Evolutionary conservation across 2,797 vertebrate genomes (phyloP).

Genomic region (Leptatherina wallacei): DNA sequence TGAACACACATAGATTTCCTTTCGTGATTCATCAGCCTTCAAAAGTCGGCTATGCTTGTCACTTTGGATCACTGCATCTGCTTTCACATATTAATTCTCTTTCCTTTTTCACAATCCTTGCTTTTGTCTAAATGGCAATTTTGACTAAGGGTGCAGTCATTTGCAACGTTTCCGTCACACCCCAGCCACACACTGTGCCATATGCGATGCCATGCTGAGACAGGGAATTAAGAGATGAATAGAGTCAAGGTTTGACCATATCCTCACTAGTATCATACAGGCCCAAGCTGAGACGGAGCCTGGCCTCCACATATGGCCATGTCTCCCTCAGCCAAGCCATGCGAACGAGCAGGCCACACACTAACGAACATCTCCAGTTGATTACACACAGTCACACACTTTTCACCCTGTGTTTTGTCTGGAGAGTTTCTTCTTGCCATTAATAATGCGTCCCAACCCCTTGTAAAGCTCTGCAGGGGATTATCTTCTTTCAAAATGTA

Average conservation of each 20-base stretch:
- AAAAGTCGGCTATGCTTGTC: constrained; percentile 54
- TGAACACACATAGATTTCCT: constrained; percentile 1
- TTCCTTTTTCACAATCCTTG: constrained; percentile 11
- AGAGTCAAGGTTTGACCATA: constrained; percentile 43
- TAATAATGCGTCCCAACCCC: constrained; percentile 37
- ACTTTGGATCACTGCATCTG: constrained; percentile 42
- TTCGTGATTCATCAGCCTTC: constrained; percentile 30
- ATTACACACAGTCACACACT: constrained; percentile 27
- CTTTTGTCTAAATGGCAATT: constrained; percentile 33
- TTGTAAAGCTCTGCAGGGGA: constrained; percentile 47
- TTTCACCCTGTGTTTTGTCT: constrained; percentile 32
- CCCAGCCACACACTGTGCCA: constrained; percentile 26
- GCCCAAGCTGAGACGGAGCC: constrained; percentile 43
- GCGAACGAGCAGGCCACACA: constrained; percentile 33
- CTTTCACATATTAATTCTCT: constrained; percentile 37
- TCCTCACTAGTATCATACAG: constrained; percentile 54
- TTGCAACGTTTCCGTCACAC: constrained; percentile 21
- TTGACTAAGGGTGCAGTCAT: constrained; percentile 14
- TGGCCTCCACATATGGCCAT: constrained; percentile 63
- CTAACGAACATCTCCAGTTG: constrained; percentile 24
- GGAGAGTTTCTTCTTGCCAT: constrained; percentile 45
- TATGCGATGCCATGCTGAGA: constrained; percentile 49
- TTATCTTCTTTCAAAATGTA: constrained; percentile 62
- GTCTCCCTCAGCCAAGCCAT: constrained; percentile 35
- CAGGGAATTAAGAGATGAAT: constrained; percentile 67